Conservation (phyloP, 1,140 invertebrate species). For the Belonocnema kinseyi region DNA sequence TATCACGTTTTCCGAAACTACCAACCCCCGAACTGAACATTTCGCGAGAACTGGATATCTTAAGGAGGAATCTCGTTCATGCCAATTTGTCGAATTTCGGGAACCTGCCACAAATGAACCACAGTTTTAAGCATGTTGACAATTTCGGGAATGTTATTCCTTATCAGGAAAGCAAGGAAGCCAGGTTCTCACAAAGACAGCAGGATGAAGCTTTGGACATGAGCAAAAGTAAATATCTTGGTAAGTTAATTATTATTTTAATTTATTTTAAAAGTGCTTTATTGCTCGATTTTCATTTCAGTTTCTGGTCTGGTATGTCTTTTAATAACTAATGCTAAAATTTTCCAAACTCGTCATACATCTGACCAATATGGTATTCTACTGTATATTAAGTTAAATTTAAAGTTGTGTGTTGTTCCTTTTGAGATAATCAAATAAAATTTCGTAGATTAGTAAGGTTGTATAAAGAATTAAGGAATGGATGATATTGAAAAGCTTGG, state of each 20-base stretch:
- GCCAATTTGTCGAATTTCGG: slow-evolving; percentile 65
- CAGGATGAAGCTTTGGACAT: slow-evolving; percentile 73
- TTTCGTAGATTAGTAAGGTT: not conserved
- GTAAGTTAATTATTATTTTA: slow-evolving; percentile 50
- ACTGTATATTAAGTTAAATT: not conserved
- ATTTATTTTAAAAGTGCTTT: not conserved
- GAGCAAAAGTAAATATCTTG: slow-evolving; percentile 74
- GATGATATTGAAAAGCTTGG: slow-evolving; percentile 36
- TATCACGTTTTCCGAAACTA: slow-evolving; percentile 53
- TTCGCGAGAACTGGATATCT: slow-evolving; percentile 62
- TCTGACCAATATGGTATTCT: too few relatives aligned
- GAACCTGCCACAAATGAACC: slow-evolving; percentile 50
- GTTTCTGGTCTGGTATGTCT: not conserved
- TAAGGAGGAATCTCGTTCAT: slow-evolving; percentile 67
- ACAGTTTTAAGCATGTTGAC: slow-evolving; percentile 59
- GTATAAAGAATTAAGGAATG: slow-evolving; percentile 12
- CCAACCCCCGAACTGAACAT: slow-evolving; percentile 64
- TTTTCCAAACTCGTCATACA: too few relatives aligned
- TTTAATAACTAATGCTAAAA: not conserved
- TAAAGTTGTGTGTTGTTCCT: not conserved
- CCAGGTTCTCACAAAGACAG: slow-evolving; percentile 59
- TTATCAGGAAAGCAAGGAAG: slow-evolving; percentile 61
- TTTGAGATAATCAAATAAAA: not conserved
- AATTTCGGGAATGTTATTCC: slow-evolving; percentile 38
- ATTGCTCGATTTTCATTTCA: too few relatives aligned